These are phyloP conservation scores for Eriosoma lanigerum DNA, from an alignment of 1,140 invertebrate species.

Conservation along the genomic window DNA sequence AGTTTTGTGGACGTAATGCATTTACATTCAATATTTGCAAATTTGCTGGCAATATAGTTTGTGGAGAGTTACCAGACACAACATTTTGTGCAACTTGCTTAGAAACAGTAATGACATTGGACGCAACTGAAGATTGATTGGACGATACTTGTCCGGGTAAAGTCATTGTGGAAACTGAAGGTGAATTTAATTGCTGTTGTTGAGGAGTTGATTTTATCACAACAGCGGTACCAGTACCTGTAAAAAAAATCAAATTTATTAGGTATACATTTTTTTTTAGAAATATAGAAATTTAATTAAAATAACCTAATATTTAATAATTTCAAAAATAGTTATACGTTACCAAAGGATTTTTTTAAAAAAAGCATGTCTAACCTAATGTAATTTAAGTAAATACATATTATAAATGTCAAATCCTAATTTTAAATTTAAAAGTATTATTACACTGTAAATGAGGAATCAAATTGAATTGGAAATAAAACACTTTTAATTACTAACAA, in stretches of 20 bases:
- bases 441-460: too few relatives aligned
- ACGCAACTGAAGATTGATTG: constrained; percentile 64
- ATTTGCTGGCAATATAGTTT: constrained; percentile 69
- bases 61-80: constrained; percentile 62
- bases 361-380: too few relatives aligned
- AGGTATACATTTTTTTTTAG: too few relatives aligned
- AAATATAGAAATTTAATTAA: too few relatives aligned
- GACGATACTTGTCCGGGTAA: constrained; percentile 43
- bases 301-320: too few relatives aligned
- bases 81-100: constrained; percentile 45
- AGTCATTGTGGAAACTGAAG: constrained; percentile 48
- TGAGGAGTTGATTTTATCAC: constrained; percentile 68
- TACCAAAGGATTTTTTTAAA: too few relatives aligned
- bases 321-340: too few relatives aligned
- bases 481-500: too few relatives aligned
- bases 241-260: constrained; percentile 4
- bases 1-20: constrained; percentile 70
- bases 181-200: constrained; percentile 53
- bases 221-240: constrained; percentile 62
- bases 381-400: too few relatives aligned
- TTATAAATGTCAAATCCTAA: too few relatives aligned
- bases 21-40: constrained; percentile 82
- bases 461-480: too few relatives aligned
- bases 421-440: too few relatives aligned
- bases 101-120: constrained; percentile 64